Base-by-base conservation (phyloP, 2,888 invertebrate genomes). In the Odontomyia ornata region DNA sequence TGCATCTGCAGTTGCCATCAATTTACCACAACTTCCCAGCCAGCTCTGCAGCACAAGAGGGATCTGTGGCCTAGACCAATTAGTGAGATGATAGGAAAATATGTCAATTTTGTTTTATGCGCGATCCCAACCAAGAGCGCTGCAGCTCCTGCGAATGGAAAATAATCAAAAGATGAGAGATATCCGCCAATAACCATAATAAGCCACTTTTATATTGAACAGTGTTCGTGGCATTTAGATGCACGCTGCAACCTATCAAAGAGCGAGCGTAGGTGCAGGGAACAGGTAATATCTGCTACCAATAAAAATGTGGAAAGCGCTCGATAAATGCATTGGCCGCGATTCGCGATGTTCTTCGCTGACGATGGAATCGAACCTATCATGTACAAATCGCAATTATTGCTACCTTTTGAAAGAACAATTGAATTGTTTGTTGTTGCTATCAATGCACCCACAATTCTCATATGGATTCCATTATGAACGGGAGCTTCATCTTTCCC, bases 71-170 rank as follows among this genome's bases (percentile, higher is more conserved):
- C 76, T 75, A 78, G 77, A 81, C 81, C 81, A 81, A 81, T 81
- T 81, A 81, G 81, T 79, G 80, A 81, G 79, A 80, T 81, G 80
- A 80, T 81, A 80, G 80, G 56, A 78, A 81, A 81, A 81, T 81
- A 81, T 81, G 81, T 81, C 81, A 81, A 80, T 80, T 80, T 78
- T 80, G 76, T 71, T 81, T 80, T 80, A 80, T 80, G 79, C 72
- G 79, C 75, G 69, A 69, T 46, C 46, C 27, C 25, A 13, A 67
- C 27, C 25, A 13, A 67, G 46, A 11, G 78, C 76, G 72, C 71
- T 72, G 46, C 47, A 52, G 76, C 69, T 46, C 76, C 72, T 76
- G 76, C 77, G 73, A 79, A 79, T 75, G 75, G 78, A 79, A 79
- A 77, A 77, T 72, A 78, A 78, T 78, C 78, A 77, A 77, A 79